Evolutionary conservation across 37 sponge, comb jelly and placozoan species (phyloP).

Genomic region (Amphimedon queenslandica): DNA sequence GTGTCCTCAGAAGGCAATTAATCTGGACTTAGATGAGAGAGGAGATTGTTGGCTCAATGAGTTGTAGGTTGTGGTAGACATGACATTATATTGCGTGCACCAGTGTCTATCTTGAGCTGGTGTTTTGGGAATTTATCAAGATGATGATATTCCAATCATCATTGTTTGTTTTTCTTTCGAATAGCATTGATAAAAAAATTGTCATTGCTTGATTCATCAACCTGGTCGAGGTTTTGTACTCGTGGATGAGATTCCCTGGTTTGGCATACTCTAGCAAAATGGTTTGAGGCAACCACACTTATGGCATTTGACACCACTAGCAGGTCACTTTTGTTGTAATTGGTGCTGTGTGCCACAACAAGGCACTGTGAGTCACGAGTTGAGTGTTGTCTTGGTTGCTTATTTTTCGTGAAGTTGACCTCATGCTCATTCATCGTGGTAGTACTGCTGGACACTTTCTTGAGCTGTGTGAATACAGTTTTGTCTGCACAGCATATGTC

Average conservation of each 20-base stretch:
- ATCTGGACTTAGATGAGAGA: too few relatives aligned
- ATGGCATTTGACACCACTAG: constrained; percentile 10
- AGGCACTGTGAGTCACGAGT: too few relatives aligned
- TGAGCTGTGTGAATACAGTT: constrained; percentile 16
- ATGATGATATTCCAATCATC: background rate
- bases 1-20: too few relatives aligned
- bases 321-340: too few relatives aligned
- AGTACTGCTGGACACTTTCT: background rate
- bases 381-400: background rate
- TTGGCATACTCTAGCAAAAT: constrained; percentile 9
- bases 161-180: background rate
- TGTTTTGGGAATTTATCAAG: background rate
- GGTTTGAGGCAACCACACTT: constrained; percentile 4
- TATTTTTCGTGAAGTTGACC: background rate
- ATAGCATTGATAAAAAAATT: background rate
- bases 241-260: background rate
- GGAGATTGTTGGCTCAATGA: too few relatives aligned
- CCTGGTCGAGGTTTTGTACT: constrained; percentile 1
- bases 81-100: too few relatives aligned
- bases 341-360: background rate
- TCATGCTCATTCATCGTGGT: background rate
- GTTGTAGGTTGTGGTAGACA: too few relatives aligned
- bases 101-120: too few relatives aligned
- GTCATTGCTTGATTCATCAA: constrained; percentile 1
- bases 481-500: constrained; percentile 34